Evolutionary conservation across 2,888 invertebrate species (phyloP).

Genomic region (Pyrgus malvae): DNA sequence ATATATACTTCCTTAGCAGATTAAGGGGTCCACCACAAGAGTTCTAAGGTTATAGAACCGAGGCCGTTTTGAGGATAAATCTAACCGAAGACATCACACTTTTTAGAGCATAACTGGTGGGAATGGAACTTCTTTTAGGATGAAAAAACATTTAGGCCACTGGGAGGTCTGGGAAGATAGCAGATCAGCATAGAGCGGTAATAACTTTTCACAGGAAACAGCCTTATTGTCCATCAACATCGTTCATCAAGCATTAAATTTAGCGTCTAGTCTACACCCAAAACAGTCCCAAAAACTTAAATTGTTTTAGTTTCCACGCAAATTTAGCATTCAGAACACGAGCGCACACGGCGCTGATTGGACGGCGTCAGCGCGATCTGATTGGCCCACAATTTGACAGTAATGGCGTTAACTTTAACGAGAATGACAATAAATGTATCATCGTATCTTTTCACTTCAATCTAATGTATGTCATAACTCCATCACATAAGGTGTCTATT

Average conservation of each 20-base stretch:
- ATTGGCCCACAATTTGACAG: conserved; percentile 79
- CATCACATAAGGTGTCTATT: background rate
- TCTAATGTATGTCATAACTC: background rate
- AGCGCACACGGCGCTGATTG: conserved; percentile 58
- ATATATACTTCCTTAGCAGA: too few relatives aligned
- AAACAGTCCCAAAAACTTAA: conserved; percentile 55
- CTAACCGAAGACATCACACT: too few relatives aligned
- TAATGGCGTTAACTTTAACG: conserved; percentile 75
- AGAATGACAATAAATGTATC: conserved; percentile 2
- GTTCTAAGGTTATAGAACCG: too few relatives aligned
- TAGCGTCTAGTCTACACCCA: conserved; percentile 27
- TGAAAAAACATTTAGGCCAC: too few relatives aligned
- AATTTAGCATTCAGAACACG: conserved; percentile 76
- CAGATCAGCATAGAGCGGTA: background rate
- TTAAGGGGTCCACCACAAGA: too few relatives aligned
- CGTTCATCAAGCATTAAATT: conserved; percentile 33
- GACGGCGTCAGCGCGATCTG: conserved; percentile 57
- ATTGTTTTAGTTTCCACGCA: conserved; percentile 67
- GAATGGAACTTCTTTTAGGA: too few relatives aligned
- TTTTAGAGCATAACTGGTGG: too few relatives aligned
- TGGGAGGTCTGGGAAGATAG: too few relatives aligned
- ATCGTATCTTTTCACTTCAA: background rate
- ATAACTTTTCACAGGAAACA: background rate
- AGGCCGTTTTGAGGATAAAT: too few relatives aligned
- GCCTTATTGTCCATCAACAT: too few relatives aligned